Percentiles rank a stretch among this genome's conserved stretches.
Evolutionary conservation across 2,797 vertebrate genomes (phyloP).

Genomic region (Sebastes vulpes): DNA sequence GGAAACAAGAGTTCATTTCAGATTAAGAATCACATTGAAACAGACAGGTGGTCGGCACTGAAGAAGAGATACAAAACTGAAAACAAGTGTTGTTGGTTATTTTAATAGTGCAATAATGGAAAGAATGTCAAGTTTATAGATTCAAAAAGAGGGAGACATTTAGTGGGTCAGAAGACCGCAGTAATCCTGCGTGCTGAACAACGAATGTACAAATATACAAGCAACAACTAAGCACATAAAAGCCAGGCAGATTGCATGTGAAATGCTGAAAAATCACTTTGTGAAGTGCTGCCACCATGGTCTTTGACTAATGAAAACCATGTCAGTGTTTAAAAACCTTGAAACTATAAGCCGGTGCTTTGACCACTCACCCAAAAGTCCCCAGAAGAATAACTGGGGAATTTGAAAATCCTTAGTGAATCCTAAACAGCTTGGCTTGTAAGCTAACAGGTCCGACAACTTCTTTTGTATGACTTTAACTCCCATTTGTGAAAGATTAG

Average conservation of each 20-base stretch:
- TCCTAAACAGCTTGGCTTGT: neutral
- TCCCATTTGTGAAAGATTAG: neutral
- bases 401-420: neutral
- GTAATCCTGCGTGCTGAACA: slow-evolving; percentile 25
- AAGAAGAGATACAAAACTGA: slow-evolving; percentile 44
- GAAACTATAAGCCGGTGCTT: slow-evolving; percentile 19
- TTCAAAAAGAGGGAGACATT: slow-evolving; percentile 13
- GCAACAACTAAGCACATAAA: slow-evolving; percentile 58
- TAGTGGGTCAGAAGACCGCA: slow-evolving; percentile 12
- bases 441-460: neutral
- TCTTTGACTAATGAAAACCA: slow-evolving; percentile 47
- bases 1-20: slow-evolving; percentile 62
- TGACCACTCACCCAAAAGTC: slow-evolving; percentile 17
- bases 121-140: slow-evolving; percentile 17
- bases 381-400: slow-evolving; percentile 14
- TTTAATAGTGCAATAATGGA: slow-evolving; percentile 39
- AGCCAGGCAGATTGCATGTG: slow-evolving; percentile 52
- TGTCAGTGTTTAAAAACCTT: slow-evolving; percentile 20
- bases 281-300: slow-evolving; percentile 21
- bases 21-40: slow-evolving; percentile 38
- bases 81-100: slow-evolving; percentile 55
- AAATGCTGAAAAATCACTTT: slow-evolving; percentile 21
- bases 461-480: neutral
- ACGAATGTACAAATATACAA: slow-evolving; percentile 36
- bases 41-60: slow-evolving; percentile 27